Percentiles rank a stretch among this genome's conserved stretches.
These are phyloP conservation scores for Zoanthus gigantus DNA, from an alignment of 92 coral and sea anemone species.

Conservation along the genomic window DNA sequence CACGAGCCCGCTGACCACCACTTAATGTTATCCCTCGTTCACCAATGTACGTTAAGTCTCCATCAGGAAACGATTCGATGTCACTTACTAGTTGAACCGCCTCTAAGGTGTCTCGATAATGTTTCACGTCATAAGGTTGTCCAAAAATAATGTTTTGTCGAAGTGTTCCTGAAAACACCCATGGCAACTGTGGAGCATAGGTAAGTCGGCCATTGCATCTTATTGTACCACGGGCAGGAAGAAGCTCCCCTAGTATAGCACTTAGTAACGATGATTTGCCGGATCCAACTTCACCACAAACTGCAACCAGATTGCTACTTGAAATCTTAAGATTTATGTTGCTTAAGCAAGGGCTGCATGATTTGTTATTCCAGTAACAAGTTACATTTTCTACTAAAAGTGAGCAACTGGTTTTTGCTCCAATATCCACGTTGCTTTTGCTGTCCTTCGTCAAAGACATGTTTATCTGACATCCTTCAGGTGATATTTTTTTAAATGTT, in stretches of 20 bases:
- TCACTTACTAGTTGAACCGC: background rate
- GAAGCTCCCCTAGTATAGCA: conserved; percentile 7
- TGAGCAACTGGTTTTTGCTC: background rate
- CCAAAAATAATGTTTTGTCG: conserved; percentile 19
- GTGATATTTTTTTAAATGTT: background rate
- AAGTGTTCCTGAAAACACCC: conserved; percentile 31
- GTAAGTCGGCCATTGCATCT: background rate
- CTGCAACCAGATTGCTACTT: background rate
- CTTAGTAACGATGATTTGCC: conserved; percentile 14
- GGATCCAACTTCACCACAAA: conserved; percentile 11
- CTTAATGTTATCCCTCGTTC: background rate
- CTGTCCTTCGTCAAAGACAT: background rate
- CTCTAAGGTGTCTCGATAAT: conserved; percentile 8
- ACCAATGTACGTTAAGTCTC: conserved; percentile 17
- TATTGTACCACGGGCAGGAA: conserved; percentile 2
- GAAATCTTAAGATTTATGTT: background rate
- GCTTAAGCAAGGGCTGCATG: background rate
- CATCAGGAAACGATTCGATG: conserved; percentile 15
- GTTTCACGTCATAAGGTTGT: background rate
- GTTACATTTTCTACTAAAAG: background rate
- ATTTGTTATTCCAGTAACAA: conserved; percentile 5
- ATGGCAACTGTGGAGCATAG: conserved; percentile 10
- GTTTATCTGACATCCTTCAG: no score
- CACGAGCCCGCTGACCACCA: background rate
- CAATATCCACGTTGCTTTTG: background rate